Evolutionary conservation across 37 sponge, comb jelly and placozoan species (phyloP).

Genomic region (Bolinopsis microptera): DNA sequence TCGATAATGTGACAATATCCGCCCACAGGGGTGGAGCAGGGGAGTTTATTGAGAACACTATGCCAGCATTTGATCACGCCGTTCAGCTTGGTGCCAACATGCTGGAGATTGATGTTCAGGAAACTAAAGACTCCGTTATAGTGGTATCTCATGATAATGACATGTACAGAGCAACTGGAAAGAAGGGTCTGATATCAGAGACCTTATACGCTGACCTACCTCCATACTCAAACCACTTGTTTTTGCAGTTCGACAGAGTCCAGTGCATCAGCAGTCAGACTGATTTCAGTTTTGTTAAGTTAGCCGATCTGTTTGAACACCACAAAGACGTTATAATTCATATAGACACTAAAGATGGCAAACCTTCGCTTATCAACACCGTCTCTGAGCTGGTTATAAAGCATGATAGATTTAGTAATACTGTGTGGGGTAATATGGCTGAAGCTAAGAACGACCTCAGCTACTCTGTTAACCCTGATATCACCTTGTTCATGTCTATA

Average conservation of each 20-base stretch:
- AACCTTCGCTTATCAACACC: neutral
- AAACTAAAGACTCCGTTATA: neutral
- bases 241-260: constrained; percentile 6
- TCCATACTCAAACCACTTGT: neutral
- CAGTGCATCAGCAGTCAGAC: neutral
- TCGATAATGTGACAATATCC: neutral
- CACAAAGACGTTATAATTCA: neutral
- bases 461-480: neutral
- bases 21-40: constrained; percentile 54
- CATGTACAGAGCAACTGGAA: neutral
- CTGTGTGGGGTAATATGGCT: constrained; percentile 50
- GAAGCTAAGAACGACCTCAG: neutral
- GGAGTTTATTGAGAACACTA: constrained; percentile 58
- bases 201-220: constrained; percentile 25
- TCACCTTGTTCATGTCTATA: constrained; percentile 16
- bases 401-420: neutral
- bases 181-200: constrained; percentile 10
- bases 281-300: neutral
- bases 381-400: constrained; percentile 29
- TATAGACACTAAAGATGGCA: constrained; percentile 52
- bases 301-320: neutral
- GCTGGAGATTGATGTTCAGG: constrained; percentile 57
- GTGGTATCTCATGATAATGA: constrained; percentile 55
- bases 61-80: constrained; percentile 42
- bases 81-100: constrained; percentile 28